These are phyloP conservation scores for Drosophila ironensis DNA, from an alignment of 1,140 invertebrate genomes.

Conservation along the genomic window DNA sequence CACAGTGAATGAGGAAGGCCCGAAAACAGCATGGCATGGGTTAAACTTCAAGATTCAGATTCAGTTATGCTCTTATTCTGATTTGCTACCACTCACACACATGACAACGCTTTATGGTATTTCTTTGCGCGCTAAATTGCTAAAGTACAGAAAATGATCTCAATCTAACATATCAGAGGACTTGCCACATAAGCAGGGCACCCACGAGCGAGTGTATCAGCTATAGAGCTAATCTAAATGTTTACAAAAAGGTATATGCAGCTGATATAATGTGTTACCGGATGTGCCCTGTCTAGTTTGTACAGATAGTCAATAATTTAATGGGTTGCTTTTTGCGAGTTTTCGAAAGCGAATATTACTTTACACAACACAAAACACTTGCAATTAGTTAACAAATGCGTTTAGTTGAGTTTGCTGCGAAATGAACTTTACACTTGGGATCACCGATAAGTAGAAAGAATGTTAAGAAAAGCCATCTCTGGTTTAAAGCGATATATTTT, in stretches of 20 bases:
- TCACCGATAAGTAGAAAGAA: slow-evolving; percentile 4
- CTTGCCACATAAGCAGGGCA: slow-evolving; percentile 29
- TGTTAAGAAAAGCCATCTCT: slow-evolving; percentile 31
- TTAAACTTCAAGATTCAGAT: slow-evolving; percentile 33
- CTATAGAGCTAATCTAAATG: slow-evolving; percentile 10
- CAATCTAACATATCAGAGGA: slow-evolving; percentile 54
- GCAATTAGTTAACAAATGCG: slow-evolving; percentile 16
- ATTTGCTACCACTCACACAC: slow-evolving; percentile 67
- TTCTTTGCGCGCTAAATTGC: slow-evolving; percentile 81
- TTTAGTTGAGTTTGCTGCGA: slow-evolving; percentile 30
- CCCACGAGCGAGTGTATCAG: no score
- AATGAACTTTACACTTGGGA: slow-evolving; percentile 12
- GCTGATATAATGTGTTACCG: background rate
- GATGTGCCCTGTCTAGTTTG: slow-evolving; percentile 47
- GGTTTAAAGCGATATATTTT: slow-evolving; percentile 10
- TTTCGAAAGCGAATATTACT: slow-evolving; percentile 17
- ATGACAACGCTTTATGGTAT: slow-evolving; percentile 59
- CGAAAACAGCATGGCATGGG: slow-evolving; percentile 4
- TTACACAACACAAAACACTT: slow-evolving; percentile 8
- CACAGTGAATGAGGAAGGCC: no score
- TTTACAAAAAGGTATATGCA: no score
- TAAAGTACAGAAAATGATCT: slow-evolving; percentile 54
- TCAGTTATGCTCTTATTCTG: slow-evolving; percentile 70
- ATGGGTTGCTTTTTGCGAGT: slow-evolving; percentile 11
- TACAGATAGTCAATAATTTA: slow-evolving; percentile 67